Percentiles rank a stretch among this genome's conserved stretches.
Conservation (phyloP, 1,140 invertebrate genomes). For the Drosophila kurseongensis region DNA sequence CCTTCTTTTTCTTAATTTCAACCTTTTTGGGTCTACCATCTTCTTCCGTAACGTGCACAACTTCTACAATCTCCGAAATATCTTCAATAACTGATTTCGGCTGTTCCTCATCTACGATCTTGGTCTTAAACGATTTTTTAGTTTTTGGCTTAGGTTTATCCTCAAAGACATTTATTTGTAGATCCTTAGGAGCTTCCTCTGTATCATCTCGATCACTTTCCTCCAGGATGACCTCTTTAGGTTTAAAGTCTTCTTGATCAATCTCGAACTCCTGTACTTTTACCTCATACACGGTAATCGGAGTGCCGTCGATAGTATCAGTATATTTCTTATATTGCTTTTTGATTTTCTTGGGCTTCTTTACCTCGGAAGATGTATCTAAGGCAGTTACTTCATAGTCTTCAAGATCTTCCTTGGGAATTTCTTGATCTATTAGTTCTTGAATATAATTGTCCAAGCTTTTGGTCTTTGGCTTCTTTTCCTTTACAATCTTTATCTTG, state of each 20-base stretch:
- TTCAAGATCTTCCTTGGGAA: conserved; percentile 63
- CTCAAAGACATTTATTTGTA: conserved; percentile 58
- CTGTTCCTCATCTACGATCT: conserved; percentile 24
- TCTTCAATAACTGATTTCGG: conserved; percentile 54
- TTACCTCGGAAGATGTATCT: conserved; percentile 38
- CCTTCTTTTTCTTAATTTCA: conserved; percentile 58
- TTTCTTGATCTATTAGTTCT: conserved; percentile 70
- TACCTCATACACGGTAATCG: conserved; percentile 64
- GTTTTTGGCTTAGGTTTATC: conserved; percentile 50
- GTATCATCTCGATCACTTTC: conserved; percentile 41
- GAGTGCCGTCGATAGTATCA: conserved; percentile 61
- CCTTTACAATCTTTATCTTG: conserved; percentile 61
- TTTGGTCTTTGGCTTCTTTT: conserved; percentile 60
- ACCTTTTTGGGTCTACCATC: conserved; percentile 48
- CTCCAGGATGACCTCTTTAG: conserved; percentile 9
- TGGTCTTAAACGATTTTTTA: conserved; percentile 53
- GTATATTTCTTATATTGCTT: conserved; percentile 68
- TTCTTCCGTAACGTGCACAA: conserved; percentile 23
- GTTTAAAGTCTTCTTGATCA: conserved; percentile 35
- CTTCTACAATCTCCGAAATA: conserved; percentile 47
- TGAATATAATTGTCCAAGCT: conserved; percentile 67
- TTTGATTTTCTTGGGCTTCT: conserved; percentile 76
- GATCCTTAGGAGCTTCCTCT: conserved; percentile 30
- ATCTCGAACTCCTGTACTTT: conserved; percentile 58
- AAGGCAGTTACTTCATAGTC: conserved; percentile 40